Conservation (phyloP, 2,888 invertebrate genomes). For the Octonoba sinensis region DNA sequence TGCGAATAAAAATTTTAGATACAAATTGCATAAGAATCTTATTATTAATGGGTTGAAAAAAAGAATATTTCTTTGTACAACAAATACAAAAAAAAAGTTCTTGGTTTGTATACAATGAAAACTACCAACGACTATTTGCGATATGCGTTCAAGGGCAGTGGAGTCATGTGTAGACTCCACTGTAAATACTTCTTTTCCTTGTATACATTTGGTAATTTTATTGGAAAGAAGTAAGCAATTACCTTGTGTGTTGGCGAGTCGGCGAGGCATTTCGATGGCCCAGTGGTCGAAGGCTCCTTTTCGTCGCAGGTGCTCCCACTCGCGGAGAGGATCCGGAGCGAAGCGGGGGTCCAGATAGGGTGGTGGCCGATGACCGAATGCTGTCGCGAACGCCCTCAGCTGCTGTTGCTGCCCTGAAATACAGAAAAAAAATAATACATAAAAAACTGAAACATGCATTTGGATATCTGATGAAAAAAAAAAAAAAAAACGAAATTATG, state of each 20-base stretch:
- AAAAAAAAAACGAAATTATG: not conserved
- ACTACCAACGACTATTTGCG: no score
- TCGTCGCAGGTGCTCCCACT: slow-evolving; percentile 80
- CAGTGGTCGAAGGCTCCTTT: slow-evolving; percentile 72
- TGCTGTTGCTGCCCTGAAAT: slow-evolving; percentile 85
- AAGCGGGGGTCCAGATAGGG: slow-evolving; percentile 80
- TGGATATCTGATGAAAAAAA: not conserved
- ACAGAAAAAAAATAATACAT: not conserved
- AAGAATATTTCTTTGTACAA: no score
- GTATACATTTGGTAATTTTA: no score
- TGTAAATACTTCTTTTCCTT: no score
- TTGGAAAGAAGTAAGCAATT: not conserved
- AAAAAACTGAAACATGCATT: not conserved
- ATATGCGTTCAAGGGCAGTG: no score
- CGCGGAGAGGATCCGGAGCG: slow-evolving; percentile 77
- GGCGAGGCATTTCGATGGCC: slow-evolving; percentile 64
- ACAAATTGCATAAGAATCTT: no score
- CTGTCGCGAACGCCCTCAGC: slow-evolving; percentile 79
- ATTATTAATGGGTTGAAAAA: no score
- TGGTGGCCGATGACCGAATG: slow-evolving; percentile 78
- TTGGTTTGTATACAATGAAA: no score
- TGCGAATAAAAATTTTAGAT: no score
- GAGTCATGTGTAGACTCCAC: no score
- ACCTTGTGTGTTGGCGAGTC: slow-evolving; percentile 65
- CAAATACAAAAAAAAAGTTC: no score